These are phyloP conservation scores for Rhinopomastus cyanomelas DNA, from an alignment of 2,113 vertebrate genomes.

Conservation along the genomic window DNA sequence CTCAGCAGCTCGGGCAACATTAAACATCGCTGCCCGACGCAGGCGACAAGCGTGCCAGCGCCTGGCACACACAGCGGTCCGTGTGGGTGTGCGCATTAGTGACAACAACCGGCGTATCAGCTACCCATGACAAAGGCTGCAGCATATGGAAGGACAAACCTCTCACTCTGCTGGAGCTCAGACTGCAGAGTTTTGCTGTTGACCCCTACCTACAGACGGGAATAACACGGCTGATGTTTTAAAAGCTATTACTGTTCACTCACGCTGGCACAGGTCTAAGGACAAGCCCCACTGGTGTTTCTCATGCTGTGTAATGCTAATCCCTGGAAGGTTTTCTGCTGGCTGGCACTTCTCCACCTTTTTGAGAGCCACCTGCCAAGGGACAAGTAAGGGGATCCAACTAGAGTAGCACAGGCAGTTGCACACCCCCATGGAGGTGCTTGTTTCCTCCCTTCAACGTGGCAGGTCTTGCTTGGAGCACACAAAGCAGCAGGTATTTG, in stretches of 20 bases:
- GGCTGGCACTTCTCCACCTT: neutral
- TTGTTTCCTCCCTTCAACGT: neutral
- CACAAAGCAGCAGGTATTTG: neutral
- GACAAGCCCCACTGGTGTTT: neutral
- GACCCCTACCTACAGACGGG: neutral
- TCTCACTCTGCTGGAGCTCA: neutral
- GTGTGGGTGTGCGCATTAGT: fast-evolving
- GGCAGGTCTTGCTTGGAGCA: neutral
- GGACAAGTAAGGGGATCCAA: neutral
- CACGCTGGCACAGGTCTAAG: neutral
- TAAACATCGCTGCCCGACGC: neutral
- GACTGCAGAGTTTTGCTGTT: neutral
- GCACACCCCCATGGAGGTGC: fast-evolving
- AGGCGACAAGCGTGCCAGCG: neutral
- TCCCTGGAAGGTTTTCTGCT: neutral
- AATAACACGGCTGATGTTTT: neutral
- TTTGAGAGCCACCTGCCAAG: neutral
- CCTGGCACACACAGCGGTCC: neutral
- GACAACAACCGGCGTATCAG: neutral
- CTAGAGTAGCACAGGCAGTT: neutral
- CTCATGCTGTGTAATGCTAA: neutral
- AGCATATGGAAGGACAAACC: neutral
- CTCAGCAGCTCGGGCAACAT: neutral
- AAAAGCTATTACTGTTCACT: neutral
- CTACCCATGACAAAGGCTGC: neutral